Conservation (phyloP, 2,113 vertebrate genomes). For the Salminus brasiliensis region DNA sequence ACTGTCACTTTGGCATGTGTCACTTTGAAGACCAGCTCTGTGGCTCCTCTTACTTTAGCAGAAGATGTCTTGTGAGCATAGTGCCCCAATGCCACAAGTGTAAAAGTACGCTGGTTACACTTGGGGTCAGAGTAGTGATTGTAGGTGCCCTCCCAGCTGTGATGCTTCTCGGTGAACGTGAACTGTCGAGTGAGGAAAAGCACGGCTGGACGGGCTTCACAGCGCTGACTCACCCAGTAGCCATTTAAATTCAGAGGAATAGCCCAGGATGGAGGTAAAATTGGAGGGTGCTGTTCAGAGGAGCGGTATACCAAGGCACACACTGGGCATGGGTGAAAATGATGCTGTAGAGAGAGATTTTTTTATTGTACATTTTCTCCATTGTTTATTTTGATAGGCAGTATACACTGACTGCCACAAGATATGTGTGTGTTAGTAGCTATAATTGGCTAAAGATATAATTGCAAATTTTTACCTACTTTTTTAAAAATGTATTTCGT, state of each 20-base stretch:
- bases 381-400: not conserved
- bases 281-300: constrained; percentile 79
- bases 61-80: constrained; percentile 80
- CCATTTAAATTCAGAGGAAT: constrained; percentile 73
- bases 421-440: too few relatives aligned
- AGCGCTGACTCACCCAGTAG: constrained; percentile 83
- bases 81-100: constrained; percentile 79
- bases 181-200: constrained; percentile 89
- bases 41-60: constrained; percentile 73
- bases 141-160: constrained; percentile 85
- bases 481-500: too few relatives aligned
- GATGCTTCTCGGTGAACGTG: constrained; percentile 76
- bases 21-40: constrained; percentile 84
- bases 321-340: constrained; percentile 81
- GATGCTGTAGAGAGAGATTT: constrained; percentile 75
- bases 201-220: constrained; percentile 83
- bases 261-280: constrained; percentile 64
- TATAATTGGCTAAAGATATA: too few relatives aligned
- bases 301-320: constrained; percentile 81
- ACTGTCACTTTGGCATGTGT: constrained; percentile 78
- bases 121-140: constrained; percentile 84
- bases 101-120: constrained; percentile 85
- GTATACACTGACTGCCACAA: too few relatives aligned
- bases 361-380: not conserved
- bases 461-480: too few relatives aligned